Evolutionary conservation across 2,113 vertebrate genomes (phyloP), one percentile per base, ranked within the genome.

Genomic region (Myrmecophaga tridactyla): DNA sequence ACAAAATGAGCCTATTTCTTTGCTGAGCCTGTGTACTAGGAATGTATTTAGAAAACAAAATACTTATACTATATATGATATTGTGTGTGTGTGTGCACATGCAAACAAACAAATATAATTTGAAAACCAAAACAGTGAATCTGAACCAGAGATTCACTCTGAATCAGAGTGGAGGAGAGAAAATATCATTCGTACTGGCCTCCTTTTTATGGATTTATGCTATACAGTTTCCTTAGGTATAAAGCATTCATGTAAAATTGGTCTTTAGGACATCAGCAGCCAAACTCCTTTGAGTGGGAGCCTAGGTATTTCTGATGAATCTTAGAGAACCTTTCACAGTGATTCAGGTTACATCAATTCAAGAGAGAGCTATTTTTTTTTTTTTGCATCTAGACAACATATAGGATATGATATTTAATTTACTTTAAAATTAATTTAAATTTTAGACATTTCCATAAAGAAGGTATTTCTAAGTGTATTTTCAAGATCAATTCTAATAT

Each of bases 31-130:
- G 27, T 53, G 85, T 56, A 20, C 84, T 91, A 96, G 77, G 94
- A 90, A 95, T 95, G 41, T 65, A 70, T 69, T 75, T 90, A 94
- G 82, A 85, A 82, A 96, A 39, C 23, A 90, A 58, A 77, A 58
- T 51, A 23, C 21, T 63, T 86, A 29, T 9, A 29, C 2, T 13
- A 7, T n/a, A 10, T 41, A 84, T 18, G 27, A 3, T 46, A 14
- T 60, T 15, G 0, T 43, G 27, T 51, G 6, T 23, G 15, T 17
- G 51, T 65, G 48, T 67, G n/a, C 17, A 12, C 31, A 58, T 25
- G 56, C 4, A 34, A 6, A 72, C 23, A 83, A 7, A 60, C 14
- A 39, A 6, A 77, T 63, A 69, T 17, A 90, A 76, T 46, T 85
- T 90, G n/a, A 17, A 90, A 81, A 43, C 39, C 31, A 51, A 67